Evolutionary conservation across 2,113 vertebrate species (phyloP), one percentile per base, ranked within the genome.

Genomic region (Ammospiza nelsoni): DNA sequence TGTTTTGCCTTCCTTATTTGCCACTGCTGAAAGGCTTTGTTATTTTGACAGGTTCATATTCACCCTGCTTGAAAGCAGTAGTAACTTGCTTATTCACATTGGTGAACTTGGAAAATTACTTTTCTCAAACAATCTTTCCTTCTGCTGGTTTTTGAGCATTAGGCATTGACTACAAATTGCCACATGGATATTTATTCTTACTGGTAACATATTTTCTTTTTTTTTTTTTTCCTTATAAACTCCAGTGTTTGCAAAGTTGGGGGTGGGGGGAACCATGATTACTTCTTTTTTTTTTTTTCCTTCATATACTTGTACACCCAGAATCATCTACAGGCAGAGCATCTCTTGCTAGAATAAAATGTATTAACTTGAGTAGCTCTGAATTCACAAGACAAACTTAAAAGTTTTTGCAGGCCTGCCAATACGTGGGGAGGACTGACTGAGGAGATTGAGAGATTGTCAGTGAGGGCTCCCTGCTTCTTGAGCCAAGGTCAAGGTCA

Each of bases 61-160:
- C 61, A 41, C 16, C 20, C 66, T 87, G 62, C 83, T 16, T 81
- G 59, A 92, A 46, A 84, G 33, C 66, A 63, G 31, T 16, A 55
- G 44, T 75, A 78, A 84, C 67, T 92, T 73, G n/a, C 37, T 92
- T 89, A 74, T 83, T 82, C 81, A 86, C 49, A 44, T 29, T 89
- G 85, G 35, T 81, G 87, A 94, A 89, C 65, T 76, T 83, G 76
- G 91, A 92, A 95, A 96, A 94, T 94, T 68, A 73, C 59, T 88
- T 95, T 66, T 69, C 68, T 91, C 83, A 89, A 89, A 54, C 46
- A 77, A 24, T 67, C n/a, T 58, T 92, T 86, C 71, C 27, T 94
- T 51, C 57, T 84, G 25, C 48, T 91, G 37, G 3, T 37, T 81
- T 90, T 74, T 62, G 46, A 74, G 55, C 37, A 62, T 57, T 59